These are phyloP conservation scores for Dicrostonyx torquatus DNA, from an alignment of 2,797 vertebrate genomes.

Conservation along the genomic window DNA sequence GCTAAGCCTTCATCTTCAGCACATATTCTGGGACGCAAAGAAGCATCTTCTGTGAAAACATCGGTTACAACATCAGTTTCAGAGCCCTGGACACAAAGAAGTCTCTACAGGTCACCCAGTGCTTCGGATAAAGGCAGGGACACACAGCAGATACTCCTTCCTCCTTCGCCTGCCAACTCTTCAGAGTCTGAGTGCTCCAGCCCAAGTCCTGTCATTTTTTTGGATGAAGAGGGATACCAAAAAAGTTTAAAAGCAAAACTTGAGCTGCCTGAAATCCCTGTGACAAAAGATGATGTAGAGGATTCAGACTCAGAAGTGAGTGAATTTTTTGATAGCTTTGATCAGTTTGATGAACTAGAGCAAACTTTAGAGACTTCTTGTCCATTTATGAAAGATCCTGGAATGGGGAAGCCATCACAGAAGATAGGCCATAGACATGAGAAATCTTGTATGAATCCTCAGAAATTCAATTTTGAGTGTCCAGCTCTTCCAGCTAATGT, in stretches of 20 bases:
- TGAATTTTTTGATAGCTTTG: slow-evolving; percentile 99
- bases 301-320: slow-evolving; percentile 99
- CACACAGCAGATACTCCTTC: slow-evolving; percentile 83
- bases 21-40: slow-evolving; percentile 83
- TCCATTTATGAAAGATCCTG: slow-evolving; percentile 81
- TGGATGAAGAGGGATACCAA: slow-evolving; percentile 99
- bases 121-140: slow-evolving; percentile 82
- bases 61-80: slow-evolving; percentile 88
- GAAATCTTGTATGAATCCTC: slow-evolving; percentile 93
- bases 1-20: slow-evolving; percentile 85
- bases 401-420: slow-evolving; percentile 81
- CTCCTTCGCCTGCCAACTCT: slow-evolving; percentile 91
- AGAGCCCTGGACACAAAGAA: slow-evolving; percentile 91
- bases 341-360: slow-evolving; percentile 96
- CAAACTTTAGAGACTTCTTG: slow-evolving; percentile 87
- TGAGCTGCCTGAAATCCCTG: slow-evolving; percentile 96
- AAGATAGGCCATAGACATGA: slow-evolving; percentile 86
- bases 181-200: slow-evolving; percentile 98
- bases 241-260: slow-evolving; percentile 97
- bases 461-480: slow-evolving; percentile 95
- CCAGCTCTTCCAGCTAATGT: slow-evolving; percentile 94
- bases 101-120: slow-evolving; percentile 90
- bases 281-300: slow-evolving; percentile 94
- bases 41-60: slow-evolving; percentile 89
- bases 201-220: slow-evolving; percentile 97